Base-by-base conservation (phyloP, 92 coral and sea anemone species). In the Parazoanthus swiftii region DNA sequence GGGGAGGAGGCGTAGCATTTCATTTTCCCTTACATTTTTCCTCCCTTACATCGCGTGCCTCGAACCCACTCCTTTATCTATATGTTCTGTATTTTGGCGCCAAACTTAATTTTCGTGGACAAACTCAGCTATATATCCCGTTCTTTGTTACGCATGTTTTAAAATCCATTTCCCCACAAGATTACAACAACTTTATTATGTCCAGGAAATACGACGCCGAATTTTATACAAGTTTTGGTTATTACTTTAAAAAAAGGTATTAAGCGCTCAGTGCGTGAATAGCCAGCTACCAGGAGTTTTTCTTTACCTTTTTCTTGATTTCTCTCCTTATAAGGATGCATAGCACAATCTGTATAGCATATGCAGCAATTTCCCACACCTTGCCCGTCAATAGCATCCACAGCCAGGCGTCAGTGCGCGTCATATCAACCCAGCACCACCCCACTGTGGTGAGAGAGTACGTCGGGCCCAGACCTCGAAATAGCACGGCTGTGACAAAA, bases 361-460 rank as follows among this genome's bases (percentile, higher is more conserved):
- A 79, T 15, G 82, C 82, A 3, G 7, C n/a, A 8, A 79, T 79
- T 67, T 79, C 82, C 82, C 82, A 79, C 5, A 35, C 82, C 39
- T 79, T 79, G 23, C 65, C 82, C 39, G 82, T 79, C 39, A 79
- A 9, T 51, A 79, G 38, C 82, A 79, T 79, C 82, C 82, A 79
- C 10, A 79, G 67, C 36, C 26, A 25, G 33, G 82, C 35, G 66
- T 79, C 82, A 10, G 5, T 14, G 63, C 67, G 33, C 5, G 56
- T 25, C 82, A 79, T 79, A 51, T 79, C 67, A 0, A 79, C 7
- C 82, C 82, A 79, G 23, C 82, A 79, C 82, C 82, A 79, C 8
- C 82, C 82, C 36, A 79, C 82, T 46, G 82, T 79, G 56, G 82
- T 79, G 59, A 79, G 82, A 46, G 67, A 79, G 65, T 46, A 79